phyloP scores from a whole-genome alignment of 2,113 vertebrate species.

The Eulemur rufifrons region DNA sequence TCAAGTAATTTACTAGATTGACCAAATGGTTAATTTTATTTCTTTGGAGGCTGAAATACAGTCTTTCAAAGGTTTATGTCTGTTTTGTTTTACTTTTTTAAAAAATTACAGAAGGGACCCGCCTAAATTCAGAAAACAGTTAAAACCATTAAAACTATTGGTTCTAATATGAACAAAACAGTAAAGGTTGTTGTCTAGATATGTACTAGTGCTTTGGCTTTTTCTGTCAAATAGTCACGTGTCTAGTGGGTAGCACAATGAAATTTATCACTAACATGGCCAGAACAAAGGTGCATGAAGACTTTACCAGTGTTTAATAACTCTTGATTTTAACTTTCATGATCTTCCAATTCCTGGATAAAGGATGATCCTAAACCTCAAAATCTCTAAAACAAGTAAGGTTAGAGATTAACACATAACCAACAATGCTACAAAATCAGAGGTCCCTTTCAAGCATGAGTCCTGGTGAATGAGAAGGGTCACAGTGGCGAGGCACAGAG shows the following conservation, averaged over 20 bases:
- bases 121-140: background rate
- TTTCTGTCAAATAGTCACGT: background rate
- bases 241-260: background rate
- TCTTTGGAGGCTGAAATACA: background rate
- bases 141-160: conserved; percentile 12
- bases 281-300: background rate
- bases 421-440: background rate
- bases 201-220: background rate
- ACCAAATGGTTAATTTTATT: conserved; percentile 10
- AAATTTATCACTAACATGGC: background rate
- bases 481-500: background rate
- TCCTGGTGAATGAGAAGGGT: background rate
- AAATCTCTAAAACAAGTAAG: background rate
- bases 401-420: background rate
- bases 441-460: background rate
- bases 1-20: background rate
- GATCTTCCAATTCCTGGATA: background rate
- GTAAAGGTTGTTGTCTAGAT: background rate
- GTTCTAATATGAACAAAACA: background rate
- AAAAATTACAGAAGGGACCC: background rate
- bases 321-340: background rate
- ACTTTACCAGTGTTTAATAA: background rate
- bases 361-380: background rate
- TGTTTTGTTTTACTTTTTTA: background rate
- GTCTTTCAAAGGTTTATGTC: background rate